phyloP scores from a whole-genome alignment of 2,888 invertebrate genomes.

The Bugulina stolonifera region DNA sequence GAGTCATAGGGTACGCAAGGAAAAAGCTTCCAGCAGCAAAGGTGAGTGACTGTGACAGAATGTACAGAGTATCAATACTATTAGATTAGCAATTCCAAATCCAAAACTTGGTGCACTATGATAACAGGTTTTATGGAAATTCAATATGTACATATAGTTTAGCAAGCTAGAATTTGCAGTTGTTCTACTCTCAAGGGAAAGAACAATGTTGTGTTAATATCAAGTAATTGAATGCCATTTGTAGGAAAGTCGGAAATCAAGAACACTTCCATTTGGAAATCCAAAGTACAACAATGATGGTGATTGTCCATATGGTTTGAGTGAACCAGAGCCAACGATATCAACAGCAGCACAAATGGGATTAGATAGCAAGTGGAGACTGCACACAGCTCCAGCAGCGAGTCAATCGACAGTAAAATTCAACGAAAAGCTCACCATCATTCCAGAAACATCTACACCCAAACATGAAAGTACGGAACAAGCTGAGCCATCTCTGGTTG shows the following conservation, averaged over 20 bases:
- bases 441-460: not conserved
- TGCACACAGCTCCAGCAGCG: not conserved
- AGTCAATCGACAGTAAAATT: not conserved
- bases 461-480: too few species aligned
- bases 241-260: slow-evolving; percentile 12
- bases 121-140: too few species aligned
- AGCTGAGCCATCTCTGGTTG: too few species aligned
- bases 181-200: too few species aligned
- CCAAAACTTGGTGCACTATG: too few species aligned
- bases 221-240: not conserved
- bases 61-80: too few species aligned
- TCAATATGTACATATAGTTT: too few species aligned
- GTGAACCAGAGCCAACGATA: not conserved
- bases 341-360: not conserved
- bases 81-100: too few species aligned
- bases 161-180: too few species aligned
- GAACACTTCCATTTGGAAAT: slow-evolving; percentile 1
- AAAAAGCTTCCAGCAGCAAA: slow-evolving; percentile 23
- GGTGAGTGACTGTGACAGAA: not conserved
- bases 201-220: too few species aligned
- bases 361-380: not conserved
- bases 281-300: not conserved
- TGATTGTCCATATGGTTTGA: not conserved
- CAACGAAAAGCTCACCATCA: not conserved
- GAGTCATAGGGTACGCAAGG: not conserved